Evolutionary conservation across 1,140 invertebrate genomes (phyloP).

Genomic region (Adoxophyes honmai): DNA sequence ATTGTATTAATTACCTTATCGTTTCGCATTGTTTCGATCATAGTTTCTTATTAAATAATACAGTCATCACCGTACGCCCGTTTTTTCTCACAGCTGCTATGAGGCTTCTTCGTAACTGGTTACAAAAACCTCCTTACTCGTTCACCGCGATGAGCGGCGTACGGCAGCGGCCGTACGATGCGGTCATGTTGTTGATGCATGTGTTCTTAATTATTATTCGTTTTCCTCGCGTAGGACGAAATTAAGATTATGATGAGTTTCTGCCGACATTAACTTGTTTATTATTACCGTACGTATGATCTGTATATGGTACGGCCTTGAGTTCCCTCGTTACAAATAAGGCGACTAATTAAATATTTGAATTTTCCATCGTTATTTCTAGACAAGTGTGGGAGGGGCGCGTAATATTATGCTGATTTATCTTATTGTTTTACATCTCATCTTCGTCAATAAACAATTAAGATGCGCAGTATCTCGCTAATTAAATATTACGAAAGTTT

Average conservation of each 20-base stretch:
- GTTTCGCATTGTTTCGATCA: constrained; percentile 20
- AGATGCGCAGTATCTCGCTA: constrained; percentile 6
- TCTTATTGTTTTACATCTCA: constrained; percentile 20
- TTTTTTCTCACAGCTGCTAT: background rate
- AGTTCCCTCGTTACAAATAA: constrained; percentile 53
- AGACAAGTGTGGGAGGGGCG: constrained; percentile 47
- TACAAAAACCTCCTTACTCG: background rate
- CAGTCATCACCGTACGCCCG: background rate
- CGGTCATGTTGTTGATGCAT: constrained; percentile 1
- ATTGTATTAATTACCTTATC: constrained; percentile 29
- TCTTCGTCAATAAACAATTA: constrained; percentile 1
- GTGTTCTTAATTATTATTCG: constrained; percentile 41
- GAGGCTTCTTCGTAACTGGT: background rate
- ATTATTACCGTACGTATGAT: constrained; percentile 39
- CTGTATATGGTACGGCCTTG: constrained; percentile 64
- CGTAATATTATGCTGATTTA: constrained; percentile 49
- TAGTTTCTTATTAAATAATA: background rate
- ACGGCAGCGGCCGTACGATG: background rate
- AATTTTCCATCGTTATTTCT: constrained; percentile 63
- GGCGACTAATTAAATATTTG: constrained; percentile 64
- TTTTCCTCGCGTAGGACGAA: constrained; percentile 59
- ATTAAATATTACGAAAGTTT: constrained; percentile 28
- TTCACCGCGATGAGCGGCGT: background rate
- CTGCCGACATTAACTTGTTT: constrained; percentile 63
- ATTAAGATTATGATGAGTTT: constrained; percentile 63